Percentiles rank a stretch among this genome's conserved stretches.
phyloP scores from a whole-genome alignment of 2,888 invertebrate species.

The Apeira syringaria region DNA sequence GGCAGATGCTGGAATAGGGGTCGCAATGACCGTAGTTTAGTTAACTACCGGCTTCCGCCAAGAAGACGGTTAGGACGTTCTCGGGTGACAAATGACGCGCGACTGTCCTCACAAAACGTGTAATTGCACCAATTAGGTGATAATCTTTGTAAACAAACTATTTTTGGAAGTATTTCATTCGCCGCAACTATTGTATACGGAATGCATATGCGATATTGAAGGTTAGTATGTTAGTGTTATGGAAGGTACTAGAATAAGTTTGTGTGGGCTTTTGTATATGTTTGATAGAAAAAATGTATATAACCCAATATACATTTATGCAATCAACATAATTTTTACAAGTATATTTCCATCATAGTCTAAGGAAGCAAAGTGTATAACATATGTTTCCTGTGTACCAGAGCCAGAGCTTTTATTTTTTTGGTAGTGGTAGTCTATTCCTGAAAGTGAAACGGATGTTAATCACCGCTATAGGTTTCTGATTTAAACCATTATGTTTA shows the following conservation, averaged over 20 bases:
- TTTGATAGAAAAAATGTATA: too few relatives aligned
- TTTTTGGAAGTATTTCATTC: slow-evolving; percentile 16
- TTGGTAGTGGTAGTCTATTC: slow-evolving; percentile 46
- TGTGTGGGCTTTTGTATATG: slow-evolving; percentile 30
- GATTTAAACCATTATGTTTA: slow-evolving; percentile 37
- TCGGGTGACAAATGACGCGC: slow-evolving; percentile 45
- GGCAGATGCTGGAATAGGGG: slow-evolving; percentile 60
- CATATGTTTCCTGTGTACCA: slow-evolving; percentile 36
- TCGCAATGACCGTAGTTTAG: slow-evolving; percentile 72
- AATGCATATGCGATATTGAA: slow-evolving; percentile 27
- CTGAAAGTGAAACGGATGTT: slow-evolving; percentile 50
- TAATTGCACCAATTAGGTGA: slow-evolving; percentile 11
- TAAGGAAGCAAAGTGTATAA: slow-evolving; percentile 29
- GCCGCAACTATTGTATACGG: slow-evolving; percentile 17
- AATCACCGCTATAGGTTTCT: slow-evolving; percentile 42
- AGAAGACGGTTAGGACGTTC: slow-evolving; percentile 45
- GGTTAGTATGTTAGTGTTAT: slow-evolving; percentile 27
- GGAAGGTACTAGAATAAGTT: slow-evolving; percentile 24
- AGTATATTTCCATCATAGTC: slow-evolving; percentile 31
- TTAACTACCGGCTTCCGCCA: slow-evolving; percentile 77
- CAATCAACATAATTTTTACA: slow-evolving; percentile 22
- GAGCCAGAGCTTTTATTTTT: slow-evolving; percentile 55
- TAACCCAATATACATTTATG: slow-evolving; percentile 30
- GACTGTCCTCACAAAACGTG: slow-evolving; percentile 18
- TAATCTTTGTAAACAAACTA: slow-evolving; percentile 3